phyloP scores from a whole-genome alignment of 2,888 invertebrate species.

The Phaedon cochleariae region DNA sequence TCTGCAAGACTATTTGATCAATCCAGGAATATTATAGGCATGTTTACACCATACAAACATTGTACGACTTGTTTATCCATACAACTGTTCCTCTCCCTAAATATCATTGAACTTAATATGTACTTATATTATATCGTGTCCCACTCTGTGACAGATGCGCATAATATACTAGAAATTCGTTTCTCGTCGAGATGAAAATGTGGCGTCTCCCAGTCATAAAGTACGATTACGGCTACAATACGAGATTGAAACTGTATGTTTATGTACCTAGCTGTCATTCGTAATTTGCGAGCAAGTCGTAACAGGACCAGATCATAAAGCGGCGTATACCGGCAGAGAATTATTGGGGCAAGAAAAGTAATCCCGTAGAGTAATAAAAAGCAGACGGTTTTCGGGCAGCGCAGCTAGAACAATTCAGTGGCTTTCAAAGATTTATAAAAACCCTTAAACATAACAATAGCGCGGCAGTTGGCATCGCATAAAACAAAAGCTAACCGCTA shows the following conservation, averaged over 20 bases:
- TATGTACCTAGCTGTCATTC: constrained; percentile 47
- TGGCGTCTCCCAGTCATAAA: constrained; percentile 31
- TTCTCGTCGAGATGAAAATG: constrained; percentile 32
- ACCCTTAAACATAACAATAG: constrained; percentile 61
- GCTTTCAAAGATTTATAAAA: constrained; percentile 57
- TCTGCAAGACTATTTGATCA: too few species aligned
- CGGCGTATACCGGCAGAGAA: constrained; percentile 39
- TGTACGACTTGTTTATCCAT: too few species aligned
- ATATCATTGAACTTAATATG: too few species aligned
- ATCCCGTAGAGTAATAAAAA: constrained; percentile 58
- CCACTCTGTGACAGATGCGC: background rate
- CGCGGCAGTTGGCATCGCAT: constrained; percentile 62
- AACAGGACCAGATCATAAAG: constrained; percentile 47
- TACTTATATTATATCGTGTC: too few species aligned
- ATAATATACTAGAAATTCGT: constrained; percentile 2
- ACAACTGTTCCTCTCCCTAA: too few species aligned
- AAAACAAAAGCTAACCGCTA: constrained; percentile 64
- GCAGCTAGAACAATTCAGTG: constrained; percentile 54
- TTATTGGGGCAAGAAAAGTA: constrained; percentile 48
- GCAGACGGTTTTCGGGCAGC: constrained; percentile 49
- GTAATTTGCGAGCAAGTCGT: constrained; percentile 47
- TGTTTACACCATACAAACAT: too few species aligned
- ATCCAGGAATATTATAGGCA: too few species aligned
- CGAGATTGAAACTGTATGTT: constrained; percentile 49
- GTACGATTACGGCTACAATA: constrained; percentile 39